Conservation (phyloP, 2,113 vertebrate genomes). For the Phycodurus eques region DNA sequence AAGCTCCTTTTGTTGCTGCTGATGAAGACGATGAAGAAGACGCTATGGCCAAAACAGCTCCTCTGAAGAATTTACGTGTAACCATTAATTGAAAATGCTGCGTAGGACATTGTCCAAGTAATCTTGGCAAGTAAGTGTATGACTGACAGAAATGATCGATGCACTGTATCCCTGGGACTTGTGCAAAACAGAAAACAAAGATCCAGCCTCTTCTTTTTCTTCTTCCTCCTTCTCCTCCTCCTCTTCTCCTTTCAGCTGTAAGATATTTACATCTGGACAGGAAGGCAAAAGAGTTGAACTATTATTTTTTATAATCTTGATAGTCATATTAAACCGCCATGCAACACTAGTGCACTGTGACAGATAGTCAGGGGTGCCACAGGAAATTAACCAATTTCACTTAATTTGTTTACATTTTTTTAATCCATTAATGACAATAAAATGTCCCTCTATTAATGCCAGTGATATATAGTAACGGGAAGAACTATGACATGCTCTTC, state of each 20-base stretch:
- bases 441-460: too few species aligned
- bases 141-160: conserved; percentile 74
- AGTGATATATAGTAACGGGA: too few species aligned
- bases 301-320: neutral
- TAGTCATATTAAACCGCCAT: neutral
- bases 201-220: conserved; percentile 39
- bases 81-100: conserved; percentile 52
- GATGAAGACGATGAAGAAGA: conserved; percentile 5
- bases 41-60: conserved; percentile 46
- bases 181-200: conserved; percentile 80
- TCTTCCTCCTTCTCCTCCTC: conserved; percentile 26
- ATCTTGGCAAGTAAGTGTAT: conserved; percentile 64
- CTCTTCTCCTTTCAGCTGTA: conserved; percentile 54
- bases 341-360: too few species aligned
- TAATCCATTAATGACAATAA: too few species aligned
- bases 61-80: conserved; percentile 47
- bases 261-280: conserved; percentile 63
- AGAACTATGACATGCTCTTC: too few species aligned
- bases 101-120: conserved; percentile 39
- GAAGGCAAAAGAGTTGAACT: conserved; percentile 2
- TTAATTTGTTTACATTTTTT: too few species aligned
- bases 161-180: conserved; percentile 77
- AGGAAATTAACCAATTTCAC: too few species aligned
- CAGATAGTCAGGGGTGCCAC: too few species aligned
- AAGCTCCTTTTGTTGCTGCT: conserved; percentile 4